Base-by-base conservation (phyloP, 2,888 invertebrate genomes). In the Lasioglossum calceatum region DNA sequence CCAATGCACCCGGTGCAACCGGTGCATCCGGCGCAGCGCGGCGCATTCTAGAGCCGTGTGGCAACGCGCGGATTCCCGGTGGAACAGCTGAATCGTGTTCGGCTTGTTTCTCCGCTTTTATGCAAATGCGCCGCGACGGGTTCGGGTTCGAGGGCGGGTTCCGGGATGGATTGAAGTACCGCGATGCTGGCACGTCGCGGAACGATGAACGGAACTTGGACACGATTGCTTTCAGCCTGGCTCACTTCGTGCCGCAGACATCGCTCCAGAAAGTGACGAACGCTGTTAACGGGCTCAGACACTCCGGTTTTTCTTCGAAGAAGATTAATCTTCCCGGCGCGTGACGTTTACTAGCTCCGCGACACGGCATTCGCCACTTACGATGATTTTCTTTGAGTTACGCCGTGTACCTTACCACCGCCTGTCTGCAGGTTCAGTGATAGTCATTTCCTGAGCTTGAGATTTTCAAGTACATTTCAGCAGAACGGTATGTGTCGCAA, bases 11-110 rank as follows among this genome's bases (percentile, higher is more conserved):
- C 44, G 27, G 16, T 54, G 61, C 54, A 76, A 67, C 61, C 50
- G 1, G 36, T 3, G 36, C 36, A 36, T 32, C 32, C 32, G 32
- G 16, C 54, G 58, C 10, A 10, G 47, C 47, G 47, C 47, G 4
- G 47, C 16, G 47, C 54, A 76, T 74, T 47, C 42, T 0, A n/a
- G 36, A 39, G 47, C 44, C 23, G 36, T 19, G 50, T 19, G 32
- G 64, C 16, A 10, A 36, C n/a, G 44, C 27, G 23, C 58, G 58
- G 71, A 64, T 44, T 76, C 47, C 73, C 81, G 73, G 39, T 19
- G 79, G 50, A 74, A 85, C 77, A 73, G 76, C 76, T 67, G 81
- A 82, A 77, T 77, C 73, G 79, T 79, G 87, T 85, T 87, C 74
- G 70, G 39, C 71, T 82, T 82, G 82, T 85, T 82, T 67, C 82